These are phyloP conservation scores for Thunnus albacares DNA, from an alignment of 2,797 vertebrate genomes.

Conservation along the genomic window DNA sequence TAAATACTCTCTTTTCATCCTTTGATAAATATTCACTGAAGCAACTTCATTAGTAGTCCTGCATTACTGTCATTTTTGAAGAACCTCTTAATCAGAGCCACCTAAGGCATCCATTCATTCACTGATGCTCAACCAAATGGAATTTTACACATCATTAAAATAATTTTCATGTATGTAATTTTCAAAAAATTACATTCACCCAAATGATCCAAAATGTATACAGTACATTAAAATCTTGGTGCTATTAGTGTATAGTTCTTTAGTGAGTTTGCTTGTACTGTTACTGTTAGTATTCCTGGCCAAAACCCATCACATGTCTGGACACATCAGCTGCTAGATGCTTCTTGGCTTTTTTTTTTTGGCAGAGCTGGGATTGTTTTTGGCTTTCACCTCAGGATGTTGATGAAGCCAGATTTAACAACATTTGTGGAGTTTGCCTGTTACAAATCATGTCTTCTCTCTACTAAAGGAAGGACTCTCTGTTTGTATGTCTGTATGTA, in stretches of 20 bases:
- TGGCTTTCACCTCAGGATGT: neutral
- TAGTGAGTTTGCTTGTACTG: neutral
- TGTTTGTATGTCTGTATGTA: no score
- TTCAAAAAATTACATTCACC: neutral
- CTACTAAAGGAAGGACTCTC: neutral
- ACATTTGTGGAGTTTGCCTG: neutral
- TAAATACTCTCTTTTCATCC: conserved; percentile 16
- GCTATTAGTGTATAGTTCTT: conserved; percentile 4
- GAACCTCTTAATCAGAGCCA: conserved; percentile 13
- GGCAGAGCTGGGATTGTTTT: neutral
- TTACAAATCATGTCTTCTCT: neutral
- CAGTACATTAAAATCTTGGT: neutral
- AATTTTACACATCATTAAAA: conserved; percentile 4
- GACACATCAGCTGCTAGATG: neutral
- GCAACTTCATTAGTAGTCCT: conserved; percentile 21
- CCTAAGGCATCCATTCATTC: neutral
- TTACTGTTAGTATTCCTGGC: neutral
- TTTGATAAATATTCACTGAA: conserved; percentile 21
- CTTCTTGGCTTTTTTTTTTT: neutral
- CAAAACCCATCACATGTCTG: neutral
- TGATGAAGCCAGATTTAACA: neutral
- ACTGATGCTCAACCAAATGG: neutral
- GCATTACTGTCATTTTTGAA: conserved; percentile 33
- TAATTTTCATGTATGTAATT: no score
- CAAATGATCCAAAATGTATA: neutral